Evolutionary conservation across 2,888 invertebrate genomes (phyloP).

Genomic region (Tanytarsus gracilentus): DNA sequence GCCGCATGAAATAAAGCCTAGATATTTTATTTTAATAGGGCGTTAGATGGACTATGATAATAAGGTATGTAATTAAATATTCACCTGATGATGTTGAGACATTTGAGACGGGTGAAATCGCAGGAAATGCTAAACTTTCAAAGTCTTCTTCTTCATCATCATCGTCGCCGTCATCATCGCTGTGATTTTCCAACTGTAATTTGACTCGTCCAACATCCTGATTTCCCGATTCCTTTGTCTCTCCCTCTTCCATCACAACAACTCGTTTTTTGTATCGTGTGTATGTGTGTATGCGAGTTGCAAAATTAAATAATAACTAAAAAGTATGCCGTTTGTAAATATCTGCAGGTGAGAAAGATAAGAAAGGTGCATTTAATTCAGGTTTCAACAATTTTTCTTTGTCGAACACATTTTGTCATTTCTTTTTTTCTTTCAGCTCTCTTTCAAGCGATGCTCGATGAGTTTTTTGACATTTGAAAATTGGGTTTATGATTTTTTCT

Average conservation of each 20-base stretch:
- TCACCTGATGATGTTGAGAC: conserved; percentile 9
- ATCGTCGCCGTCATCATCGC: not conserved
- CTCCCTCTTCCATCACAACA: not conserved
- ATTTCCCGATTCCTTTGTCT: not conserved
- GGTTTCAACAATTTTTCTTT: conserved; percentile 4
- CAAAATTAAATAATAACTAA: too few species aligned
- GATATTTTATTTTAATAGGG: too few species aligned
- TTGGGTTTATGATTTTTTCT: not conserved
- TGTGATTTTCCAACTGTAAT: not conserved
- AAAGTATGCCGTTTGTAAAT: too few species aligned
- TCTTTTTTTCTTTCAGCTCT: conserved; percentile 2
- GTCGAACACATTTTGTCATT: conserved; percentile 7
- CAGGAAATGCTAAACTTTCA: conserved; percentile 7
- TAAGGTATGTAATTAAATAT: too few species aligned
- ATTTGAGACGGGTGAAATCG: conserved; percentile 16
- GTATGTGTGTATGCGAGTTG: not conserved
- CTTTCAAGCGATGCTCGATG: not conserved
- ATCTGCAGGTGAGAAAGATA: too few species aligned
- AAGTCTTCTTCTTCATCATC: not conserved
- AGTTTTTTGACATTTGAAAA: not conserved
- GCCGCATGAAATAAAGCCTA: conserved; percentile 14
- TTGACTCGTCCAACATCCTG: not conserved
- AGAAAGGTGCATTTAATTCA: not conserved
- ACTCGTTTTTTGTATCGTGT: not conserved
- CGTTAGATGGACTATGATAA: too few species aligned